These are phyloP conservation scores for Ceratosolen solmsi DNA, from an alignment of 1,140 invertebrate species.

Conservation along the genomic window DNA sequence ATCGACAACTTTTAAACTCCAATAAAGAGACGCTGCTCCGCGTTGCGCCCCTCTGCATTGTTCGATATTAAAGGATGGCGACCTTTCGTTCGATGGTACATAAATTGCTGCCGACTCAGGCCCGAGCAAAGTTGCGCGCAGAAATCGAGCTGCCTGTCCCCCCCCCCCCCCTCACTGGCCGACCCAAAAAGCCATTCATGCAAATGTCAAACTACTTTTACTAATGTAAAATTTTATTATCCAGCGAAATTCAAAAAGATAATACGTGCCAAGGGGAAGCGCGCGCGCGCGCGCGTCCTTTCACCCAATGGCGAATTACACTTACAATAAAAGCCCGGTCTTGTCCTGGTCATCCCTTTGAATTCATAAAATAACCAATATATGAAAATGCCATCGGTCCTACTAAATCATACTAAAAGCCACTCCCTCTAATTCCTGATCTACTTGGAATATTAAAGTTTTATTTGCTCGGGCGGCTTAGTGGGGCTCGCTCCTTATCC, in stretches of 20 bases:
- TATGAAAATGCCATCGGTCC: no score
- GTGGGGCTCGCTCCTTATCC: no score
- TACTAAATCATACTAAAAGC: neutral
- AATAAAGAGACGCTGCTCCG: conserved; percentile 10
- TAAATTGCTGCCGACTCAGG: conserved; percentile 15
- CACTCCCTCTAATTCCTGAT: no score
- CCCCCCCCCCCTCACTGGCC: neutral
- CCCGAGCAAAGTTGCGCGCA: neutral
- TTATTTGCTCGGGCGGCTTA: no score
- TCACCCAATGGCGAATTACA: conserved; percentile 14
- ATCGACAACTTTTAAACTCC: conserved; percentile 45
- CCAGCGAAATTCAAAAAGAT: neutral
- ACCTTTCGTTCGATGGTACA: neutral
- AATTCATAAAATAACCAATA: neutral
- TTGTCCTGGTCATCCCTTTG: neutral
- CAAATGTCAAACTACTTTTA: conserved; percentile 19
- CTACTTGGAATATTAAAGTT: no score
- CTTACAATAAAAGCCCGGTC: neutral
- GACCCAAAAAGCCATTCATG: neutral
- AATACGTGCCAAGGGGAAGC: conserved; percentile 5
- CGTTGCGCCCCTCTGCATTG: conserved; percentile 12
- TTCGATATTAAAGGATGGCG: conserved; percentile 25
- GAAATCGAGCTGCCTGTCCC: no score
- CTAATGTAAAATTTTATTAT: conserved; percentile 47
- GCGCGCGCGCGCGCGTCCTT: no score